phyloP scores from a whole-genome alignment of 2,113 vertebrate genomes.

The Gyps fulvus region DNA sequence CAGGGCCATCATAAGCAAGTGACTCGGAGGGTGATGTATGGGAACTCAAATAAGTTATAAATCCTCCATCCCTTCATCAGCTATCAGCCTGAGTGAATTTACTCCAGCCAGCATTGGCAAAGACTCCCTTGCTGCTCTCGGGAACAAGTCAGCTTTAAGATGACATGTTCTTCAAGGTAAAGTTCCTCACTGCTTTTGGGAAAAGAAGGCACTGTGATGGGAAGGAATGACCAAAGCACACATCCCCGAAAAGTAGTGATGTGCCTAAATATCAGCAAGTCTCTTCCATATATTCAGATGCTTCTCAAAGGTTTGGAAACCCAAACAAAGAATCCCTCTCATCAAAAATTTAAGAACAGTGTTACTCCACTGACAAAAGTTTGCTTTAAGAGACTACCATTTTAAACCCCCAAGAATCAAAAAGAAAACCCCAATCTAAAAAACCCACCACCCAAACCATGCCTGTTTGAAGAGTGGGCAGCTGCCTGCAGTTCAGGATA shows the following conservation, averaged over 20 bases:
- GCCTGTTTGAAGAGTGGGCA: not conserved
- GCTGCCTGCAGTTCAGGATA: not conserved
- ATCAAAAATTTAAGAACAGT: not conserved
- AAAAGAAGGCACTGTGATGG: not conserved
- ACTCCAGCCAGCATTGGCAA: constrained; percentile 65
- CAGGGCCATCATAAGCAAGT: constrained; percentile 80
- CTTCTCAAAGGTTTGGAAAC: not conserved
- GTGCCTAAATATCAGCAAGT: not conserved
- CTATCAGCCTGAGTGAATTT: constrained; percentile 73
- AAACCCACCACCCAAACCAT: not conserved
- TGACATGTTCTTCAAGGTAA: constrained; percentile 50
- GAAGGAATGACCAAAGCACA: not conserved
- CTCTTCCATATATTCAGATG: not conserved
- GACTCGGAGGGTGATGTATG: constrained; percentile 79
- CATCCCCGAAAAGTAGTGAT: not conserved
- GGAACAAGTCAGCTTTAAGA: constrained; percentile 68
- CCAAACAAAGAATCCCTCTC: not conserved
- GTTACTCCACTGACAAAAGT: not conserved
- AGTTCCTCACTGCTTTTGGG: not conserved
- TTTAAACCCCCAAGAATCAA: not conserved
- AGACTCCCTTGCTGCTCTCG: constrained; percentile 43
- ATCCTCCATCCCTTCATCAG: constrained; percentile 73
- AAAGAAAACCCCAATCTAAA: not conserved
- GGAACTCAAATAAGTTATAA: constrained; percentile 78
- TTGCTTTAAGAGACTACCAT: not conserved